Conservation (phyloP, 2,888 invertebrate species). For the Apotomis betuletana region DNA sequence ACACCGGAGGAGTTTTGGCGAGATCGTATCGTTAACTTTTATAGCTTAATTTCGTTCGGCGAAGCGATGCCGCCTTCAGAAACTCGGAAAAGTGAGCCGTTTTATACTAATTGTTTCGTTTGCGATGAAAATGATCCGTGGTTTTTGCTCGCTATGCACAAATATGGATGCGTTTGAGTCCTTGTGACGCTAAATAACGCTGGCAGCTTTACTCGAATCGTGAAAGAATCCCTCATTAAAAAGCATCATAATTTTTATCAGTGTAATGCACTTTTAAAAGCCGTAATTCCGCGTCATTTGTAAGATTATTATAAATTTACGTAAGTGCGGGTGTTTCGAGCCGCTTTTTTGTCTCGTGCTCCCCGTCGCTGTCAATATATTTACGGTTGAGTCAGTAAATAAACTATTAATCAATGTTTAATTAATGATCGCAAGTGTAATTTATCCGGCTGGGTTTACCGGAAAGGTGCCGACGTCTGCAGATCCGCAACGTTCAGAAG, state of each 20-base stretch:
- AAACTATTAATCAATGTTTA: conserved; percentile 47
- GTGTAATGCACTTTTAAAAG: conserved; percentile 46
- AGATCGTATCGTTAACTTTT: conserved; percentile 70
- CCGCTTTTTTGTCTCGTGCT: conserved; percentile 21
- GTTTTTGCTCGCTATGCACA: conserved; percentile 51
- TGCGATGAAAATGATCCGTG: conserved; percentile 50
- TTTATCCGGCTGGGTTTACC: conserved; percentile 56
- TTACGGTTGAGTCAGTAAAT: conserved; percentile 39
- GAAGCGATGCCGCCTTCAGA: conserved; percentile 48
- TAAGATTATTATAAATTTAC: conserved; percentile 38
- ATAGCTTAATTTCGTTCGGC: conserved; percentile 69
- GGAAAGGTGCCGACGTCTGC: conserved; percentile 51
- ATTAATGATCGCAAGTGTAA: conserved; percentile 50
- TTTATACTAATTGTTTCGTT: conserved; percentile 56
- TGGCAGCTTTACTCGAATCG: conserved; percentile 51
- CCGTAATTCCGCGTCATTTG: conserved; percentile 39
- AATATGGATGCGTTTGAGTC: conserved; percentile 52
- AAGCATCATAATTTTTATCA: conserved; percentile 49
- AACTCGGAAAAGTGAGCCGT: conserved; percentile 45
- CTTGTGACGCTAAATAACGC: conserved; percentile 41
- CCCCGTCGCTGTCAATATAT: conserved; percentile 26
- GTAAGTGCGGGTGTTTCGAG: conserved; percentile 36
- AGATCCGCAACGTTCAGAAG: conserved; percentile 71
- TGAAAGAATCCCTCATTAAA: conserved; percentile 50
- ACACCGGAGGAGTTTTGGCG: conserved; percentile 49